A percentile compares a stretch with the other conserved stretches of the same genome.
These are phyloP conservation scores for Barnardius zonarius DNA, from an alignment of 2,113 vertebrate genomes.

Conservation along the genomic window DNA sequence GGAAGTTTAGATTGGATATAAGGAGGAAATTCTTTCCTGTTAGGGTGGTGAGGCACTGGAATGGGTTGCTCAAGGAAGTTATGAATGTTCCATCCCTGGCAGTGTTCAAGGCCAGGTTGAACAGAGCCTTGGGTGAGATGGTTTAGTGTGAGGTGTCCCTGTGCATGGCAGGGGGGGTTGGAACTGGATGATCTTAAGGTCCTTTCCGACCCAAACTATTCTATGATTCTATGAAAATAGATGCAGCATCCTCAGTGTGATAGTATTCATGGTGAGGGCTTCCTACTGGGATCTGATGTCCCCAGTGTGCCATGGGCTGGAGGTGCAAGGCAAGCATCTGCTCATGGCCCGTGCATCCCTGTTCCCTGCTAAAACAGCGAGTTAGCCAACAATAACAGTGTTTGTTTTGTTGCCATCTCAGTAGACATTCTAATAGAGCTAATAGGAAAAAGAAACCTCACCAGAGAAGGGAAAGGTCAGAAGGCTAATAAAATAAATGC, in stretches of 20 bases:
- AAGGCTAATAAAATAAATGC: conserved; percentile 64
- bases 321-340: background rate
- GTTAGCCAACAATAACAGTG: conserved; percentile 45
- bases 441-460: conserved; percentile 62
- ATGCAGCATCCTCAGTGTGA: rapidly evolving
- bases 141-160: no score
- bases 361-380: background rate
- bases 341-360: background rate
- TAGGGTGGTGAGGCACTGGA: no score
- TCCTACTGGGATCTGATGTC: background rate
- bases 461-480: conserved; percentile 52
- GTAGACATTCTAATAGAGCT: conserved; percentile 30
- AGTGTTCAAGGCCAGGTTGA: no score
- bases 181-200: no score
- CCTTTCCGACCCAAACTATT: no score
- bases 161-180: no score
- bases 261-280: background rate
- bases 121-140: no score
- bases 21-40: no score
- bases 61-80: no score
- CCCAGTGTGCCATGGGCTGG: background rate
- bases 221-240: background rate
- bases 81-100: no score
- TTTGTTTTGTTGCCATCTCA: conserved; percentile 67
- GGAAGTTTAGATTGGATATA: no score